Percentiles rank a stretch among this genome's conserved stretches.
Conservation (phyloP, 2,797 vertebrate species). For the Melanotaenia trifasciata region DNA sequence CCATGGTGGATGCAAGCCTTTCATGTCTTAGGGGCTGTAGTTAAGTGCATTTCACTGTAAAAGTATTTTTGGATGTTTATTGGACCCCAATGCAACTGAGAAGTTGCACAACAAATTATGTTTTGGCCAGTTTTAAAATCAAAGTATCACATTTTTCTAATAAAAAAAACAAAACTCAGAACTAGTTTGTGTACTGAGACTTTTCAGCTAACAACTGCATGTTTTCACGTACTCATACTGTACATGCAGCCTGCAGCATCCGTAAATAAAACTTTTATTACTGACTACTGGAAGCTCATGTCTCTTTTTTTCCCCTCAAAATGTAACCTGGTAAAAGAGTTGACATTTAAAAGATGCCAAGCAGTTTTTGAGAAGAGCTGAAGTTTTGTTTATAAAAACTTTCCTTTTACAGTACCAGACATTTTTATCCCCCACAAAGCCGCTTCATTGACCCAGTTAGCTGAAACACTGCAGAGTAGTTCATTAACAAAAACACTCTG, state of each 20-base stretch:
- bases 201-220: not conserved
- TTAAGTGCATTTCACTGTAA: slow-evolving; percentile 12
- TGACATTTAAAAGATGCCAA: not conserved
- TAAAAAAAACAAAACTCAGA: too few relatives aligned
- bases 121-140: slow-evolving; percentile 1
- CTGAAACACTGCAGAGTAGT: slow-evolving; percentile 9
- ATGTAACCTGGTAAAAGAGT: not conserved
- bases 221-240: not conserved
- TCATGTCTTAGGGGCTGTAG: slow-evolving; percentile 1
- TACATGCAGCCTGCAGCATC: not conserved
- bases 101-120: not conserved
- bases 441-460: slow-evolving; percentile 44
- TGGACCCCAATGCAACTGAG: not conserved
- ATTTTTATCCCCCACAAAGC: not conserved
- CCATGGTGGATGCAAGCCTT: not conserved
- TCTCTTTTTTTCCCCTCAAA: not conserved
- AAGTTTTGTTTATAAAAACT: slow-evolving; percentile 32
- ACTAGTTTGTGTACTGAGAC: not conserved
- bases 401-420: slow-evolving; percentile 11
- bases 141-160: not conserved
- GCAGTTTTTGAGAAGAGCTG: slow-evolving; percentile 2
- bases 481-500: slow-evolving; percentile 42
- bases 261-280: not conserved
- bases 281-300: not conserved
- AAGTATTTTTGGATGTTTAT: not conserved